Conservation (phyloP, 2,888 invertebrate genomes). For the Meteorus cinctellus region DNA sequence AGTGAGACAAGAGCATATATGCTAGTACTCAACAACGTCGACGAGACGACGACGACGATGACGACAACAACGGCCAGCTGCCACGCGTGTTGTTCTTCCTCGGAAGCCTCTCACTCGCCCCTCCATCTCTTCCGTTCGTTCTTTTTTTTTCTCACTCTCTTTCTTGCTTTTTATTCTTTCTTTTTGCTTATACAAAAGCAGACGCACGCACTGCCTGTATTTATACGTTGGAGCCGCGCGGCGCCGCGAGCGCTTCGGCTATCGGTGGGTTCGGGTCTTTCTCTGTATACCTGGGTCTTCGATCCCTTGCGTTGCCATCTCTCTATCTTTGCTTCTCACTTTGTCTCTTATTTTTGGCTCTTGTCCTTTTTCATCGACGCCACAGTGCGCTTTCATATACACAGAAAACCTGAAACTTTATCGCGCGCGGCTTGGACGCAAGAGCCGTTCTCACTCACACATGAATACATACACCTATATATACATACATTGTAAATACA, state of each 20-base stretch:
- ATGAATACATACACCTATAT: background rate
- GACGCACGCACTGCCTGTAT: conserved; percentile 38
- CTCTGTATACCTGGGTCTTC: conserved; percentile 52
- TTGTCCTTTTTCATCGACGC: conserved; percentile 32
- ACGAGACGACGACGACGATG: conserved; percentile 27
- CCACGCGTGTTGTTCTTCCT: conserved; percentile 46
- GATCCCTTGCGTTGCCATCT: conserved; percentile 57
- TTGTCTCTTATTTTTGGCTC: conserved; percentile 36
- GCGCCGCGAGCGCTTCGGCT: conserved; percentile 41
- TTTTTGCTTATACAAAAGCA: conserved; percentile 33
- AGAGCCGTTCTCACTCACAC: conserved; percentile 32
- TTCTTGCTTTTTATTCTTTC: background rate
- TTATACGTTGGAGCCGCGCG: conserved; percentile 33
- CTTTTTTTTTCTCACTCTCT: conserved; percentile 1
- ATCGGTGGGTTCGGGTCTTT: conserved; percentile 38
- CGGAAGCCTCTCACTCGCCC: conserved; percentile 34
- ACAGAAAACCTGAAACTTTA: conserved; percentile 39
- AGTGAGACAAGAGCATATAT: conserved; percentile 15
- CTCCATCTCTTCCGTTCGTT: conserved; percentile 30
- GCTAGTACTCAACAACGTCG: conserved; percentile 8
- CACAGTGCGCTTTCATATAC: conserved; percentile 21
- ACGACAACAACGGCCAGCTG: conserved; percentile 48
- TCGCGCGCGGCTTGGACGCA: conserved; percentile 30
- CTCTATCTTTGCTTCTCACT: conserved; percentile 39
- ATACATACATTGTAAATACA: conserved; percentile 20